Evolutionary conservation across 2,113 vertebrate genomes (phyloP).

Genomic region (Hydropotes inermis): DNA sequence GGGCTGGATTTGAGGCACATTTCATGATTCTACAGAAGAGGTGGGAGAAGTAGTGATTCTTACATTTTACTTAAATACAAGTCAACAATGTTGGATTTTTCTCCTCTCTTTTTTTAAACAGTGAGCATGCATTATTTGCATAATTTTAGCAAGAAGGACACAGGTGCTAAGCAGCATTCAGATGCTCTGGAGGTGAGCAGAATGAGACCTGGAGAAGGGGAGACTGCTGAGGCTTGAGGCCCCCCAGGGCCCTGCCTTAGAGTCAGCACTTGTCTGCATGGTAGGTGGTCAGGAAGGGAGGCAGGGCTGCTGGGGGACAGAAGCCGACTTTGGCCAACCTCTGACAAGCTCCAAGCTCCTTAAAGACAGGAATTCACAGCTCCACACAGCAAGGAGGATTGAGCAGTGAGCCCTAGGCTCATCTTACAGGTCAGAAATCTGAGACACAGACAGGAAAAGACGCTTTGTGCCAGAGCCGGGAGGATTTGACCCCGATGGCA

Average conservation of each 20-base stretch:
- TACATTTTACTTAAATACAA: slow-evolving; percentile 1
- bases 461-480: background rate
- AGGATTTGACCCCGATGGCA: background rate
- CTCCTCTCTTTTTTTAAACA: background rate
- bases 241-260: background rate
- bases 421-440: slow-evolving; percentile 47
- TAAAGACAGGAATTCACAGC: background rate
- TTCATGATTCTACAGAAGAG: background rate
- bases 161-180: background rate
- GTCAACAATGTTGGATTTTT: background rate
- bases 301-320: background rate
- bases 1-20: background rate
- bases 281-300: background rate
- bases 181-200: background rate
- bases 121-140: background rate
- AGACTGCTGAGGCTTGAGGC: background rate
- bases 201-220: background rate
- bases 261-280: background rate
- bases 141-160: background rate
- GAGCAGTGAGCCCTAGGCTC: background rate
- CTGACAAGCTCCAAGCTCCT: background rate
- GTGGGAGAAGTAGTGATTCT: background rate
- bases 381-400: background rate
- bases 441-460: slow-evolving; percentile 47
- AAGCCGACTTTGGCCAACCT: background rate